These are phyloP conservation scores for Myopa tessellatipennis DNA, from an alignment of 2,888 invertebrate genomes.

Conservation along the genomic window DNA sequence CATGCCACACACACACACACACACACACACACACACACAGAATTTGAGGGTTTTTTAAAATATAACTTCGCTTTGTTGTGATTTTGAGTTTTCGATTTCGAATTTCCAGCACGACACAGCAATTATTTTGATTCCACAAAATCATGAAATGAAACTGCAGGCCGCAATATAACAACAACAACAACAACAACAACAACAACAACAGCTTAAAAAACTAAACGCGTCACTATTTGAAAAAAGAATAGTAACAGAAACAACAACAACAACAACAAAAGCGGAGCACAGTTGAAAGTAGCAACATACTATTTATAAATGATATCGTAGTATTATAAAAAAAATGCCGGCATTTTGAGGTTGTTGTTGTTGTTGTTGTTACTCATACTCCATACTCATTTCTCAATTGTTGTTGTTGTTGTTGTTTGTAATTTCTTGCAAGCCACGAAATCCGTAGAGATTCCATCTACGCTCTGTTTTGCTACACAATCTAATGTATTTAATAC, in stretches of 20 bases:
- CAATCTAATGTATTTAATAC: too few species aligned
- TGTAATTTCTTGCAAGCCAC: neutral
- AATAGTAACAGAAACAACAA: neutral
- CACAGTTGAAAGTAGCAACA: neutral
- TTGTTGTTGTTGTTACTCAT: conserved; percentile 36
- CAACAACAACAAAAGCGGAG: conserved; percentile 38
- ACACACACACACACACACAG: too few species aligned
- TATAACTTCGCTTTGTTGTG: neutral
- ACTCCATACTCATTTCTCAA: too few species aligned
- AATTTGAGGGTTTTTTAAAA: neutral
- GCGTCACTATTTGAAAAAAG: too few species aligned
- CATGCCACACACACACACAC: neutral
- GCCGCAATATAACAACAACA: conserved; percentile 15
- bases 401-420: neutral
- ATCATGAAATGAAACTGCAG: conserved; percentile 22
- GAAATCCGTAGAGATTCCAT: too few species aligned
- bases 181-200: conserved; percentile 13
- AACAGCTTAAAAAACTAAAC: too few species aligned
- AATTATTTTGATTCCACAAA: conserved; percentile 44
- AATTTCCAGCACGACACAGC: conserved; percentile 45
- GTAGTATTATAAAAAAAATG: conserved; percentile 10
- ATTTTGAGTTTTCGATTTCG: too few species aligned
- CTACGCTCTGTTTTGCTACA: too few species aligned
- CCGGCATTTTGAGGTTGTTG: conserved; percentile 35
- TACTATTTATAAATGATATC: neutral